A percentile compares a stretch with the other conserved stretches of the same genome.
These are phyloP conservation scores for Saturnia japonica DNA, from an alignment of 2,888 invertebrate genomes.

Conservation along the genomic window DNA sequence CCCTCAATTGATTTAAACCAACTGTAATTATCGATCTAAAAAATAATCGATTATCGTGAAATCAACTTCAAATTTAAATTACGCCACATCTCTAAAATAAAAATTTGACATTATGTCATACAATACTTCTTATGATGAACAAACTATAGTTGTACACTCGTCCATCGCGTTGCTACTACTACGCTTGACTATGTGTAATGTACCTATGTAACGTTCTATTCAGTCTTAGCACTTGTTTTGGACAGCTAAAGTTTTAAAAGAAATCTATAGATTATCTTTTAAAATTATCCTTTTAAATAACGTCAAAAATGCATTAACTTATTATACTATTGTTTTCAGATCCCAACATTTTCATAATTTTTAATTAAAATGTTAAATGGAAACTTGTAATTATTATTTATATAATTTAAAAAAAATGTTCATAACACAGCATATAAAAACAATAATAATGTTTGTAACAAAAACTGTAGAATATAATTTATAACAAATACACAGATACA, in stretches of 20 bases:
- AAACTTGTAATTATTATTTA: neutral
- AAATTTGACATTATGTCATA: no score
- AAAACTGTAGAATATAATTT: neutral
- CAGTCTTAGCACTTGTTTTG: constrained; percentile 21
- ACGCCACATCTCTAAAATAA: no score
- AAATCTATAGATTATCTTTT: neutral
- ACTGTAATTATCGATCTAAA: no score
- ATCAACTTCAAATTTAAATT: no score
- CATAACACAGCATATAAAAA: neutral
- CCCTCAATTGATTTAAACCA: no score
- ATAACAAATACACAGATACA: constrained; percentile 3
- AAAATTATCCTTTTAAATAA: neutral
- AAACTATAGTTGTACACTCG: neutral
- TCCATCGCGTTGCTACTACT: neutral
- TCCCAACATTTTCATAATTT: neutral
- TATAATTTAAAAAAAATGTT: neutral
- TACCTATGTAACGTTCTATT: constrained; percentile 14
- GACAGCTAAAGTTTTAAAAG: neutral
- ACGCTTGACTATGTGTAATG: neutral
- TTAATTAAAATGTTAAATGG: neutral
- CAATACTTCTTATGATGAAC: no score
- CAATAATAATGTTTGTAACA: neutral
- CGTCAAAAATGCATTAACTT: neutral
- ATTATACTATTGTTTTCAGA: neutral
- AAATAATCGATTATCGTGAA: no score